Evolutionary conservation across 2,888 invertebrate genomes (phyloP).

Genomic region (Tineola bisselliella): DNA sequence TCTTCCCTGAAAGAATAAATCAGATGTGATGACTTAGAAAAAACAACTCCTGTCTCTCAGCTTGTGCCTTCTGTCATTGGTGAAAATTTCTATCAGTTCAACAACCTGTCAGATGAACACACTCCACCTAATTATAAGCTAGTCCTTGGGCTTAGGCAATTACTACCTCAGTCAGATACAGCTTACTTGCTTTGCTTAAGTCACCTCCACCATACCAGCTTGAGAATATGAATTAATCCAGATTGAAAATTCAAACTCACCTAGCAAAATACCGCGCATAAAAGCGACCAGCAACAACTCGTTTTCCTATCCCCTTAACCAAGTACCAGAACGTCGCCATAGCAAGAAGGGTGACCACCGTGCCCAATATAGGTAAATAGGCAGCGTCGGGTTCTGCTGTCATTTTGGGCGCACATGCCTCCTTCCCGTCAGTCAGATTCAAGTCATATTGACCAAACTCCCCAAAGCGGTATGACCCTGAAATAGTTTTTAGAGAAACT

Average conservation of each 20-base stretch:
- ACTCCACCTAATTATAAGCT: too few relatives aligned
- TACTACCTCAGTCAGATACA: too few relatives aligned
- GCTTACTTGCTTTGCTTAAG: too few relatives aligned
- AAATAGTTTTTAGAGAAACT: too few relatives aligned
- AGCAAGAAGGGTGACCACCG: slow-evolving; percentile 48
- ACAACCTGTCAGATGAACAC: too few relatives aligned
- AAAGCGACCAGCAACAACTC: slow-evolving; percentile 44
- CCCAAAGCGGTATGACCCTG: slow-evolving; percentile 47
- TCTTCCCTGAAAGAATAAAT: slow-evolving; percentile 39
- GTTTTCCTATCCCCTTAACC: slow-evolving; percentile 51
- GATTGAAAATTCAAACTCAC: slow-evolving; percentile 28
- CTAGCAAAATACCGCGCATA: slow-evolving; percentile 56
- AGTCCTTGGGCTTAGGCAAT: too few relatives aligned
- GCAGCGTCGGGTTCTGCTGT: slow-evolving; percentile 59
- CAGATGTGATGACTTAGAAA: too few relatives aligned
- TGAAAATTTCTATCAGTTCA: too few relatives aligned
- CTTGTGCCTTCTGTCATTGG: too few relatives aligned
- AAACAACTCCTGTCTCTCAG: too few relatives aligned
- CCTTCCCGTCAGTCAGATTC: slow-evolving; percentile 31
- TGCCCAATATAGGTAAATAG: slow-evolving; percentile 48
- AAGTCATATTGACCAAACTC: slow-evolving; percentile 54
- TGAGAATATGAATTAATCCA: too few relatives aligned
- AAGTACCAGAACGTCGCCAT: slow-evolving; percentile 64
- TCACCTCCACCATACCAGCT: too few relatives aligned
- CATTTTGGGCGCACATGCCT: slow-evolving; percentile 42